These are phyloP conservation scores for Tinea trinotella DNA, from an alignment of 2,888 invertebrate species.

Conservation along the genomic window DNA sequence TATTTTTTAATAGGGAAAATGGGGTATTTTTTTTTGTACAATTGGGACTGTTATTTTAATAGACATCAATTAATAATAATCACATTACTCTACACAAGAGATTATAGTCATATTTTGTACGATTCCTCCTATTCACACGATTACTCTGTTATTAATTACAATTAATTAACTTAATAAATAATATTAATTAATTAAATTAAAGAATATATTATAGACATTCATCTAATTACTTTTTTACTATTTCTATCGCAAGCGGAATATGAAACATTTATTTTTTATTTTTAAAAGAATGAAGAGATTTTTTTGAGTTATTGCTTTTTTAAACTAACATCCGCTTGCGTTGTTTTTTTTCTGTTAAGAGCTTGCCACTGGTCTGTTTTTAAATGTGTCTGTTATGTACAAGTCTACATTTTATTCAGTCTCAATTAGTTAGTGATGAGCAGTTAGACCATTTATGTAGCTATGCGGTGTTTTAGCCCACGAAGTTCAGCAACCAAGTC, in stretches of 20 bases:
- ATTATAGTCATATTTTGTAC: conserved; percentile 69
- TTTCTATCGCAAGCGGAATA: not conserved
- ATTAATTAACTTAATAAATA: conserved; percentile 14
- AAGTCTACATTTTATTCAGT: conserved; percentile 65
- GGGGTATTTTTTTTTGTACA: not conserved
- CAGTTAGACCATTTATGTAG: conserved; percentile 57
- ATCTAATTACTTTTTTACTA: not conserved
- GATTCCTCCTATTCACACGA: conserved; percentile 34
- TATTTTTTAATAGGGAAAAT: not conserved
- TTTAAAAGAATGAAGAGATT: not conserved
- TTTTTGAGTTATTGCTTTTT: not conserved
- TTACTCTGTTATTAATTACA: conserved; percentile 24
- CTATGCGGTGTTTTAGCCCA: conserved; percentile 74
- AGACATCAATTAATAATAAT: not conserved
- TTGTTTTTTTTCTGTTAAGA: not conserved
- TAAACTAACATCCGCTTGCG: conserved; percentile 6
- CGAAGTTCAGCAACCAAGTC: conserved; percentile 76
- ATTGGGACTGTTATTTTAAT: conserved; percentile 14
- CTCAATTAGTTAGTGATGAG: conserved; percentile 59
- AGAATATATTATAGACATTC: not conserved
- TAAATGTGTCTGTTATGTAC: conserved; percentile 37
- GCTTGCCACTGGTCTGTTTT: conserved; percentile 25
- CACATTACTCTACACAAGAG: conserved; percentile 23
- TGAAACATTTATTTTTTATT: not conserved
- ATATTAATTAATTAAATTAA: conserved; percentile 3